A percentile compares a stretch with the other conserved stretches of the same genome.
phyloP scores from a whole-genome alignment of 2,797 vertebrate species.

The Spinus pinus region DNA sequence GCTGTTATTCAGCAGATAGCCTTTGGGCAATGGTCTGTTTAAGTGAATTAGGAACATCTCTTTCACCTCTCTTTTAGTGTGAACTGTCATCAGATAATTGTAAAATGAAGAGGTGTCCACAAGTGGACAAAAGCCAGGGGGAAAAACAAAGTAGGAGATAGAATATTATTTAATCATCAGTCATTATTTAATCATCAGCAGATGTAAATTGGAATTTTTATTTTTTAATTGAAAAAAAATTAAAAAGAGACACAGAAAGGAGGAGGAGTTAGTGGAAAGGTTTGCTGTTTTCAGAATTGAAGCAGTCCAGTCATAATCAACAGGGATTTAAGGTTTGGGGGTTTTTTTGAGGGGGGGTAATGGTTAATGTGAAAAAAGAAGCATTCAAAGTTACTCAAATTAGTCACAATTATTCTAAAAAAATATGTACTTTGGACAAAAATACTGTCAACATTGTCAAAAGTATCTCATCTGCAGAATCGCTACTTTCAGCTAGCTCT shows the following conservation, averaged over 20 bases:
- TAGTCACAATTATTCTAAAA: background rate
- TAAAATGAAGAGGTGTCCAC: background rate
- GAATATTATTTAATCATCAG: background rate
- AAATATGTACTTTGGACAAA: background rate
- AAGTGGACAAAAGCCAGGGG: fast-evolving
- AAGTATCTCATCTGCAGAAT: background rate
- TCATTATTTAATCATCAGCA: background rate
- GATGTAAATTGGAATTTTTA: background rate
- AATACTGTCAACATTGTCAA: background rate
- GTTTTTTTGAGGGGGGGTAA: fast-evolving
- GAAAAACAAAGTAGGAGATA: background rate
- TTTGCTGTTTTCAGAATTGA: background rate
- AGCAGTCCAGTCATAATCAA: background rate
- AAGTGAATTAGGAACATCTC: background rate
- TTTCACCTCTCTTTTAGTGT: background rate
- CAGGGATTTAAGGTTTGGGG: background rate
- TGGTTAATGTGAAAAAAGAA: background rate
- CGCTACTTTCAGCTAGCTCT: background rate
- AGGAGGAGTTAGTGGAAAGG: background rate
- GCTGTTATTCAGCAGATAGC: background rate
- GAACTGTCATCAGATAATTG: background rate
- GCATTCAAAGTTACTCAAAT: background rate
- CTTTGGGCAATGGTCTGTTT: background rate
- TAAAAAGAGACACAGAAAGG: background rate
- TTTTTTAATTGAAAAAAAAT: background rate